These are phyloP conservation scores for Nothobranchius furzeri DNA, from an alignment of 2,113 vertebrate species.

Conservation along the genomic window DNA sequence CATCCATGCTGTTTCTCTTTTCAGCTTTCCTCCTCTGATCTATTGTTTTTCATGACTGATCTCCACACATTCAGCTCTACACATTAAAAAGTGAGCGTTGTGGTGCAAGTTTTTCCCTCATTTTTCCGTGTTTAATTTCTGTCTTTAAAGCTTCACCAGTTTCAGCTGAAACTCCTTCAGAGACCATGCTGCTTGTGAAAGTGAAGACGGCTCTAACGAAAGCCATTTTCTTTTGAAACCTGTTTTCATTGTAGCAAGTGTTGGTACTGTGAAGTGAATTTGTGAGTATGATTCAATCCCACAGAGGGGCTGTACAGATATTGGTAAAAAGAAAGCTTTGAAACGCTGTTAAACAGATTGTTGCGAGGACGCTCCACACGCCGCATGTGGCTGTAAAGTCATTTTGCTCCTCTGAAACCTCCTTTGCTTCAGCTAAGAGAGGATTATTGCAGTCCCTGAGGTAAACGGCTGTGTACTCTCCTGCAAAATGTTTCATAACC, in stretches of 20 bases:
- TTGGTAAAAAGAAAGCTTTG: constrained; percentile 27
- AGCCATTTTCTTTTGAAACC: neutral
- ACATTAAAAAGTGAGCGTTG: too few species aligned
- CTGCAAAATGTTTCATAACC: constrained; percentile 7
- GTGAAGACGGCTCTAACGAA: neutral
- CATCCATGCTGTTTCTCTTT: too few species aligned
- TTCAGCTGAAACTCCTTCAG: too few species aligned
- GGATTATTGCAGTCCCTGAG: constrained; percentile 3
- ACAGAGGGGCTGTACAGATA: constrained; percentile 5
- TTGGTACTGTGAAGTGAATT: constrained; percentile 2
- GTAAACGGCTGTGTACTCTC: constrained; percentile 14
- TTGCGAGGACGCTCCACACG: constrained; percentile 28
- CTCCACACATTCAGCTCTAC: too few species aligned
- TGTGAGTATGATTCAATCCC: constrained; percentile 14
- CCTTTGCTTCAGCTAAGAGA: constrained; percentile 5
- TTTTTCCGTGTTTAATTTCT: neutral
- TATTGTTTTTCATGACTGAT: neutral
- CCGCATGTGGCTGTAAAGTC: constrained; percentile 43
- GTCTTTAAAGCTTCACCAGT: neutral
- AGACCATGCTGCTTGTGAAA: neutral
- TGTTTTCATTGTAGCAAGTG: neutral
- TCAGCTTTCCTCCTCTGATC: neutral
- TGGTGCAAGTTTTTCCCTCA: neutral
- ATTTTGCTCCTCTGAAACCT: constrained; percentile 33
- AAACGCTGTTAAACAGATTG: constrained; percentile 32